These are phyloP conservation scores for Drosophila sulfurigaster DNA, from an alignment of 1,140 invertebrate species.

Conservation along the genomic window DNA sequence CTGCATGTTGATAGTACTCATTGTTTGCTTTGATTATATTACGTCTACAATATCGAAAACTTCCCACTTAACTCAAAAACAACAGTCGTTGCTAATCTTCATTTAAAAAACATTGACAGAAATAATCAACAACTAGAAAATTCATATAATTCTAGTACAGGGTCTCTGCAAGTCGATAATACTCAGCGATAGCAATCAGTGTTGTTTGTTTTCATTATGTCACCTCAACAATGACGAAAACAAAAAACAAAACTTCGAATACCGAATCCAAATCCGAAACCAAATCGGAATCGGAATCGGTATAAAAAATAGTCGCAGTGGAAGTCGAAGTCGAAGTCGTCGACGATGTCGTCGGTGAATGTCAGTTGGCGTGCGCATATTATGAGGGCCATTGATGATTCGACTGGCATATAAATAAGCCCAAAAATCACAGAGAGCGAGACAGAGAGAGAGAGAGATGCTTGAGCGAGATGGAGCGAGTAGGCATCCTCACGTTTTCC, in stretches of 20 bases:
- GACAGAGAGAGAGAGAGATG: neutral
- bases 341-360: slow-evolving; percentile 44
- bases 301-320: no score
- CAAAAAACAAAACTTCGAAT: slow-evolving; percentile 6
- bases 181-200: neutral
- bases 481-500: slow-evolving; percentile 75
- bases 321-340: slow-evolving; percentile 11
- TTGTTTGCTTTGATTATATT: no score
- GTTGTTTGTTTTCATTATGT: slow-evolving; percentile 53
- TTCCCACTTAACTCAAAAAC: no score
- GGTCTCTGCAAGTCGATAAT: neutral
- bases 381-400: slow-evolving; percentile 79
- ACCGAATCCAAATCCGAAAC: slow-evolving; percentile 19
- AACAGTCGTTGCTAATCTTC: no score
- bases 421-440: slow-evolving; percentile 18
- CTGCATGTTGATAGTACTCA: no score
- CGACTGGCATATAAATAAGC: slow-evolving; percentile 78
- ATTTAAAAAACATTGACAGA: no score
- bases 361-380: slow-evolving; percentile 47
- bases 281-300: slow-evolving; percentile 21
- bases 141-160: neutral
- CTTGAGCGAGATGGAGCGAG: slow-evolving; percentile 9
- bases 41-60: no score
- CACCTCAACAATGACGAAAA: slow-evolving; percentile 41
- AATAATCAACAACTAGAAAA: neutral